Base-by-base conservation (phyloP, 2,888 invertebrate species). In the Eledona agricola region DNA sequence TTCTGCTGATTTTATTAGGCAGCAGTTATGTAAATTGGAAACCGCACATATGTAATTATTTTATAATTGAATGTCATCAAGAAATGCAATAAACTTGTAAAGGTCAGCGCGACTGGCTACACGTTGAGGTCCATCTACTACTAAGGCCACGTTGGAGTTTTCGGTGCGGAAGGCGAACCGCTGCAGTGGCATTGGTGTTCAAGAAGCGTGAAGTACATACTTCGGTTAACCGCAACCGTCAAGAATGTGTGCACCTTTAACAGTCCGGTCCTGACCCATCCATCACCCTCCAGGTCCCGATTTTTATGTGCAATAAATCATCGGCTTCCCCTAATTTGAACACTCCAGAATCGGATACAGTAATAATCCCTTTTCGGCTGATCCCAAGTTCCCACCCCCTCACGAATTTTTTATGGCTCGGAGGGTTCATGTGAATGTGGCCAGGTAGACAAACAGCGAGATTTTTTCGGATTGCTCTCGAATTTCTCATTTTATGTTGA, bases 201-300 rank as follows among this genome's bases (percentile, higher is more conserved):
- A 60, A 47, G 25, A 49, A 65, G 50, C 65, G 64, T 65, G 71
- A 68, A 65, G 69, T 63, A 64, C 69, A 67, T 61, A 59, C 62
- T 61, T 65, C 57, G 69, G 69, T 68, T 66, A 64, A 59, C 69
- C 69, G 63, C 69, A 66, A 65, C 59, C 55, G 40, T 58, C 55
- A 65, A 59, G 66, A 66, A 67, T 68, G 46, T 31, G 5, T 25
- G 26, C 31, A 22, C 42, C 29, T 31, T 42, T 16, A 20, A 5
- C 13, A 42, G 6, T 40, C 26, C 40, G 28, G 26, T 5, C 28
- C 40, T 40, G 40, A 9, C 25, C 17, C 9, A 17, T 26, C 17
- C 40, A 40, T n/a, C n/a, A n/a, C 40, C 40, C 40, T 19, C 26
- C 20, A 16, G 10, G n/a, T 16, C 3, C 12, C 16, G 4, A 11